phyloP scores from a whole-genome alignment of 2,888 invertebrate genomes.

The Sussaba pulchella region DNA sequence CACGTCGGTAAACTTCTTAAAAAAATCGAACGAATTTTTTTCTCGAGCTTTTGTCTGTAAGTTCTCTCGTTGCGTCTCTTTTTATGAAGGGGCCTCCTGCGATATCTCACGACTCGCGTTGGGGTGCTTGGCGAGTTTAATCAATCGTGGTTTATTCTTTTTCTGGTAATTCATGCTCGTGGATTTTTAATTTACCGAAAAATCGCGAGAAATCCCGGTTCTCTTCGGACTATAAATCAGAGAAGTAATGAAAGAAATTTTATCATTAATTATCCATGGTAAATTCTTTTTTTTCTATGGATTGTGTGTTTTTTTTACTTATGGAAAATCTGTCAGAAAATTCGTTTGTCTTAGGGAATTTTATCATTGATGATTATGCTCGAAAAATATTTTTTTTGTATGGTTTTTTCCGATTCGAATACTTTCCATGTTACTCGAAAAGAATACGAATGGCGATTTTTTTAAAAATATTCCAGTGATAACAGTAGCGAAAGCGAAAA shows the following conservation, averaged over 20 bases:
- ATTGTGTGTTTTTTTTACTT: neutral
- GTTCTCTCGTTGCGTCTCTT: neutral
- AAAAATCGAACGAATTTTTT: slow-evolving; percentile 48
- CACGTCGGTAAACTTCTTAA: slow-evolving; percentile 32
- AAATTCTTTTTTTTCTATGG: no score
- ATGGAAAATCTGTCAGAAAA: neutral
- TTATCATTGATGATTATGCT: neutral
- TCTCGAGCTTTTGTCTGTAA: slow-evolving; percentile 8
- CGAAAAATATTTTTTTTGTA: neutral
- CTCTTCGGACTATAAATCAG: no score
- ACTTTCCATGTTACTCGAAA: no score
- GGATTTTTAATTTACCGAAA: no score
- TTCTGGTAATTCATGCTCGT: neutral
- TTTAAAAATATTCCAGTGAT: neutral
- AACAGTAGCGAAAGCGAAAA: neutral
- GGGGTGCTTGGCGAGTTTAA: no score
- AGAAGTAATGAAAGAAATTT: no score
- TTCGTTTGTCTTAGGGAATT: neutral
- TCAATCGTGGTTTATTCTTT: neutral
- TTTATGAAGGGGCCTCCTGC: neutral
- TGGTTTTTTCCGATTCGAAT: no score
- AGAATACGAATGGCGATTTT: no score
- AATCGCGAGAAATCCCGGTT: no score
- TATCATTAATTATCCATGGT: no score
- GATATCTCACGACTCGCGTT: neutral